Conservation (phyloP, 1,140 invertebrate species). For the Drosophila takahashii region DNA sequence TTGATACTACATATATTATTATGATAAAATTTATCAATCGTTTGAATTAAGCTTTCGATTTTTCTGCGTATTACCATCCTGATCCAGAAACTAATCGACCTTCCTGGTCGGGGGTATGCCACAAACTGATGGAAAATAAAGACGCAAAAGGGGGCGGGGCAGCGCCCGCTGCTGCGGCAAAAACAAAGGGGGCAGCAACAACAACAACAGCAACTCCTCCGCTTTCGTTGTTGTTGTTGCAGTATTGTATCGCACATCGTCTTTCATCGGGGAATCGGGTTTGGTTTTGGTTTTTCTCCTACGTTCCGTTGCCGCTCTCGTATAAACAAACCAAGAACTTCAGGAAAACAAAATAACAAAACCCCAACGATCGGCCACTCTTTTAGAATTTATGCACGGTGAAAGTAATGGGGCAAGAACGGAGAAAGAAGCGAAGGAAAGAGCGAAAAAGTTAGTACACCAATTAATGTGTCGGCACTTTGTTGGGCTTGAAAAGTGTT, state of each 20-base stretch:
- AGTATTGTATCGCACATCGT: slow-evolving; percentile 29
- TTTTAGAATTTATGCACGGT: slow-evolving; percentile 68
- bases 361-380: slow-evolving; percentile 29
- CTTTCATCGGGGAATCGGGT: slow-evolving; percentile 24
- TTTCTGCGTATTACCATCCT: slow-evolving; percentile 6
- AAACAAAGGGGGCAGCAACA: slow-evolving; percentile 54
- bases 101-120: slow-evolving; percentile 14
- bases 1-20: background rate
- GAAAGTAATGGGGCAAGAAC: slow-evolving; percentile 65
- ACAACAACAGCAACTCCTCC: slow-evolving; percentile 37
- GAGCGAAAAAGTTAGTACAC: slow-evolving; percentile 57
- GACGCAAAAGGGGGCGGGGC: slow-evolving; percentile 30
- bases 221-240: slow-evolving; percentile 12
- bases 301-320: background rate
- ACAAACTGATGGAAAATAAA: slow-evolving; percentile 20
- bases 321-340: slow-evolving; percentile 38
- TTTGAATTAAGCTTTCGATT: background rate
- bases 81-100: slow-evolving; percentile 12
- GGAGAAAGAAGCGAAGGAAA: slow-evolving; percentile 35
- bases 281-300: slow-evolving; percentile 1
- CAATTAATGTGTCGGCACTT: slow-evolving; percentile 62
- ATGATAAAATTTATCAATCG: background rate
- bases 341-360: slow-evolving; percentile 5
- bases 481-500: slow-evolving; percentile 4
- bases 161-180: slow-evolving; percentile 5